These are phyloP conservation scores for Andrena cerasifolii DNA, from an alignment of 1,140 invertebrate genomes.

Conservation along the genomic window DNA sequence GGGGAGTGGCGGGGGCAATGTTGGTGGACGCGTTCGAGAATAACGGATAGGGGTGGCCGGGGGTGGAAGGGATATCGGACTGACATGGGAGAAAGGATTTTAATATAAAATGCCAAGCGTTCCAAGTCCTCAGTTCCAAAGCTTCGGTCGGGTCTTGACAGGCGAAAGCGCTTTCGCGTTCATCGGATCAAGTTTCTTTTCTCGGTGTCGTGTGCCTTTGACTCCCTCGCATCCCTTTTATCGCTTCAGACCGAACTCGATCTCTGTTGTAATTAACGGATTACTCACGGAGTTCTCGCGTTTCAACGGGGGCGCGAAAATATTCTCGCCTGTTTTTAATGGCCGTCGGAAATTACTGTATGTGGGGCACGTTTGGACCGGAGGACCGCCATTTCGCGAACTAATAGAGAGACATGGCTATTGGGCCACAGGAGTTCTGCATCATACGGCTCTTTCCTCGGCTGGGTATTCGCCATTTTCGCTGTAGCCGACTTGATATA, in stretches of 20 bases:
- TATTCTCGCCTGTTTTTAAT: neutral
- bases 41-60: neutral
- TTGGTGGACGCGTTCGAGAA: conserved; percentile 14
- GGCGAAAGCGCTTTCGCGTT: conserved; percentile 17
- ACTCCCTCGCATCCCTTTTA: neutral
- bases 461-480: too few relatives aligned
- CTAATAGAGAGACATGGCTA: too few relatives aligned
- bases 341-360: neutral
- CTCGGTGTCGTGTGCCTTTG: conserved; percentile 19
- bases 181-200: conserved; percentile 39
- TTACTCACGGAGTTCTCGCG: neutral
- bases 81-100: conserved; percentile 66
- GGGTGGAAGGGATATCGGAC: conserved; percentile 11
- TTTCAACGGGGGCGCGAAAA: neutral
- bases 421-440: too few relatives aligned
- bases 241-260: neutral
- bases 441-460: too few relatives aligned
- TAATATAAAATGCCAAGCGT: conserved; percentile 71
- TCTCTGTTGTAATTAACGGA: conserved; percentile 19
- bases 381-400: too few relatives aligned
- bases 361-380: too few relatives aligned
- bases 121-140: conserved; percentile 50
- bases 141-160: conserved; percentile 20
- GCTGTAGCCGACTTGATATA: too few relatives aligned
- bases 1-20: too few relatives aligned